phyloP scores from a whole-genome alignment of 2,888 invertebrate genomes.

The Lochmaea crataegi region DNA sequence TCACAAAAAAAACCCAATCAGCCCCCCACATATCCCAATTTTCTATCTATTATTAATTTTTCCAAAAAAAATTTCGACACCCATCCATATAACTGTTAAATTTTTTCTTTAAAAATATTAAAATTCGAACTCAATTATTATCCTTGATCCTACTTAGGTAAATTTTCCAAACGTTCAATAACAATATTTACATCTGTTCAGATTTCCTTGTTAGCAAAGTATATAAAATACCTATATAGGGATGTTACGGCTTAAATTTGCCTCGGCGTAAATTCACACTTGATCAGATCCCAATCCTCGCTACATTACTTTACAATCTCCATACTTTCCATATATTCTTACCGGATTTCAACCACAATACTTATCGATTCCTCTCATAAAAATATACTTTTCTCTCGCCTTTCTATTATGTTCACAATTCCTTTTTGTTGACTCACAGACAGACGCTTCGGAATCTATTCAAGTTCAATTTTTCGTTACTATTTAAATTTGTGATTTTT shows the following conservation, averaged over 20 bases:
- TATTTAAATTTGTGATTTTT: too few relatives aligned
- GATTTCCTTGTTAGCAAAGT: slow-evolving; percentile 1
- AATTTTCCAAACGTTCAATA: too few relatives aligned
- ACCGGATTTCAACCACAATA: slow-evolving; percentile 50
- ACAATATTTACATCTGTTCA: slow-evolving; percentile 1
- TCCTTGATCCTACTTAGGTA: too few relatives aligned
- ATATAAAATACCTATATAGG: slow-evolving; percentile 2
- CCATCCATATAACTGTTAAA: too few relatives aligned
- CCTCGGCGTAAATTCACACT: slow-evolving; percentile 53
- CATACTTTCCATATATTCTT: slow-evolving; percentile 49
- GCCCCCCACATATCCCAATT: too few relatives aligned
- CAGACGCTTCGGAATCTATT: background rate
- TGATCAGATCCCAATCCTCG: slow-evolving; percentile 50
- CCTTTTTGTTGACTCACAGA: background rate
- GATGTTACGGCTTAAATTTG: slow-evolving; percentile 43
- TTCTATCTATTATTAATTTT: too few relatives aligned
- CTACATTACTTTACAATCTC: slow-evolving; percentile 49
- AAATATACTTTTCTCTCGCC: slow-evolving; percentile 37
- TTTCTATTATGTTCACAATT: slow-evolving; percentile 18
- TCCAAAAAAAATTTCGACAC: too few relatives aligned
- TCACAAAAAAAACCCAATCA: too few relatives aligned
- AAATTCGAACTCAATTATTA: too few relatives aligned
- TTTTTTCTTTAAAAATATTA: too few relatives aligned
- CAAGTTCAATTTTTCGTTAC: background rate
- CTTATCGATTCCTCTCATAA: slow-evolving; percentile 46